Percentiles rank a stretch among this genome's conserved stretches.
These are phyloP conservation scores for Ichneumoninae sp. DNA, from an alignment of 2,888 invertebrate species.

Conservation along the genomic window DNA sequence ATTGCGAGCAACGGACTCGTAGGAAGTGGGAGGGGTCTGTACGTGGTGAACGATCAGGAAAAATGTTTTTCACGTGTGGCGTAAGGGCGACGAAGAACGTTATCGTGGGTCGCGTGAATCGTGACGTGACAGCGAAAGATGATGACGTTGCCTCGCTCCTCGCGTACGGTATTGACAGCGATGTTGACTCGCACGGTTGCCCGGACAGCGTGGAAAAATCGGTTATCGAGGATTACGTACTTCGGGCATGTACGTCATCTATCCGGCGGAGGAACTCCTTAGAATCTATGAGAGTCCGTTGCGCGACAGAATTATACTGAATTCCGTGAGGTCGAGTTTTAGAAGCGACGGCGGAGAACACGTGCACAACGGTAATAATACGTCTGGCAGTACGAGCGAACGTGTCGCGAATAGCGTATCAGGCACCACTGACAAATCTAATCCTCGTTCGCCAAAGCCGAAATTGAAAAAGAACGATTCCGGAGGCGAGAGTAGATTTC, in stretches of 20 bases:
- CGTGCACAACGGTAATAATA: conserved; percentile 28
- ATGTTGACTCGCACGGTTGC: conserved; percentile 77
- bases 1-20: background rate
- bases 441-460: conserved; percentile 25
- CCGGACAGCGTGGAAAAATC: conserved; percentile 62
- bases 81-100: conserved; percentile 39
- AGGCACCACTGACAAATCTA: background rate
- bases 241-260: conserved; percentile 83
- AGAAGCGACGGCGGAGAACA: conserved; percentile 44
- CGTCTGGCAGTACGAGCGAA: background rate
- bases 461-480: conserved; percentile 32
- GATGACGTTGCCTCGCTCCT: conserved; percentile 48
- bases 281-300: conserved; percentile 80
- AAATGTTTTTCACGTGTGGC: conserved; percentile 66
- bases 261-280: conserved; percentile 81
- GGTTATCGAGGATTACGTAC: conserved; percentile 62
- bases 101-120: conserved; percentile 60
- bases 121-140: conserved; percentile 58
- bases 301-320: conserved; percentile 66
- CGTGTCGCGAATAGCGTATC: conserved; percentile 30
- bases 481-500: conserved; percentile 34
- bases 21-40: background rate
- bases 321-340: conserved; percentile 29
- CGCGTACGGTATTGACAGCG: conserved; percentile 70
- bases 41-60: conserved; percentile 33